Conservation (phyloP, 2,113 vertebrate species). For the Loxodonta africana region DNA sequence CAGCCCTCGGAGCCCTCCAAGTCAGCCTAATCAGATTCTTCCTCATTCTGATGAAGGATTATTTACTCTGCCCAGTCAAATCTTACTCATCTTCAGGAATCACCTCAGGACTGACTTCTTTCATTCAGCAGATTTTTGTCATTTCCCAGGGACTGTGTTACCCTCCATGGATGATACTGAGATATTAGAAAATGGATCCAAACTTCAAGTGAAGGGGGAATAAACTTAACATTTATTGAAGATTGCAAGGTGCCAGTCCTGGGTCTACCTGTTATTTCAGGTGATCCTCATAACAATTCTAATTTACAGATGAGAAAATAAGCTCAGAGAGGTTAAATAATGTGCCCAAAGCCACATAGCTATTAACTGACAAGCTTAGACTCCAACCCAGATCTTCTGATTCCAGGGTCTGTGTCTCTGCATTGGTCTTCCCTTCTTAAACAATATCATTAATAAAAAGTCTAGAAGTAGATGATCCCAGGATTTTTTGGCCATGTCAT, state of each 20-base stretch:
- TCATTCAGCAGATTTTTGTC: not conserved
- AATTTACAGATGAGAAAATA: slow-evolving; percentile 5
- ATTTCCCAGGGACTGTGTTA: not conserved
- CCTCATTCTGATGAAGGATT: not conserved
- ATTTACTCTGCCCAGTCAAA: not conserved
- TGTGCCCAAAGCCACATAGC: not conserved
- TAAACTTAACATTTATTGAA: slow-evolving; percentile 30
- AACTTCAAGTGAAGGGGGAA: slow-evolving; percentile 18
- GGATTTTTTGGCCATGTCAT: not conserved
- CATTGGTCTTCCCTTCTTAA: not conserved
- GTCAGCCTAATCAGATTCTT: not conserved
- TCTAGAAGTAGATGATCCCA: not conserved
- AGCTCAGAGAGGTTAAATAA: not conserved
- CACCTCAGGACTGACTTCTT: not conserved
- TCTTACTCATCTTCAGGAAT: slow-evolving; percentile 9
- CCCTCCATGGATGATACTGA: not conserved
- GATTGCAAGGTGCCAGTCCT: not conserved
- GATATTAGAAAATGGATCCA: slow-evolving; percentile 45
- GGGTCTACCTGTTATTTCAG: slow-evolving; percentile 34
- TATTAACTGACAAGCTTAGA: not conserved
- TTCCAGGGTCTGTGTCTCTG: slow-evolving; percentile 9
- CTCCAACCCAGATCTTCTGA: not conserved
- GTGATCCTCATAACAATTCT: not conserved
- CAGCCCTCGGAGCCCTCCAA: not conserved
- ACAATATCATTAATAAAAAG: not conserved